These are phyloP conservation scores for Myotis myotis DNA, from an alignment of 2,797 vertebrate genomes.

Conservation along the genomic window DNA sequence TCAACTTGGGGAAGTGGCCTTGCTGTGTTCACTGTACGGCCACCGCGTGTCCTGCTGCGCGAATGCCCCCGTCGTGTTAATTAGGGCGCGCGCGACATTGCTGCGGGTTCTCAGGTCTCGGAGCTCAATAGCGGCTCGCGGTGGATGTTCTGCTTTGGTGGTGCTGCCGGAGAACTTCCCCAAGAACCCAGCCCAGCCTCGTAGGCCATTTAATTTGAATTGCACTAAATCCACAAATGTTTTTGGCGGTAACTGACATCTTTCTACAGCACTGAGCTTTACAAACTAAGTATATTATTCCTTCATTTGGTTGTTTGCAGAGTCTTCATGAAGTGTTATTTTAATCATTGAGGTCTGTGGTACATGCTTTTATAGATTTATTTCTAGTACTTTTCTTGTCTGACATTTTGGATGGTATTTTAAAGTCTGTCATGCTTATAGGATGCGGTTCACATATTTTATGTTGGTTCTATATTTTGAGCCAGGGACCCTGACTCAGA, in stretches of 20 bases:
- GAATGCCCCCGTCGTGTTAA: rapidly evolving
- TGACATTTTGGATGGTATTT: not conserved
- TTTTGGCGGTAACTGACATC: not conserved
- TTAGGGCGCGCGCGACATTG: not conserved
- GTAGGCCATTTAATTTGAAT: too few relatives aligned
- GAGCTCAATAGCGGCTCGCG: rapidly evolving
- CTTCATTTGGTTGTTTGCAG: not conserved
- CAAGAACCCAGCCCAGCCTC: not conserved
- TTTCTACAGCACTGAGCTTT: not conserved
- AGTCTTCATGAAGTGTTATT: not conserved
- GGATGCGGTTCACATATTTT: not conserved
- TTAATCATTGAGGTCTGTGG: not conserved
- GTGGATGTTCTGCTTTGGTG: not conserved
- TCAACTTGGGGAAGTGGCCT: not conserved
- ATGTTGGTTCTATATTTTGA: not conserved
- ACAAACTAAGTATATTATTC: not conserved
- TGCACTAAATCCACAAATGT: not conserved
- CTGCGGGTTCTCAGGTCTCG: not conserved
- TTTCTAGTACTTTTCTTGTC: not conserved
- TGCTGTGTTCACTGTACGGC: too few relatives aligned
- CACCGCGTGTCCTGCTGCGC: not conserved
- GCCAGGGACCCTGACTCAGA: not conserved
- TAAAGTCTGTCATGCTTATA: not conserved
- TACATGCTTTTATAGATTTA: not conserved
- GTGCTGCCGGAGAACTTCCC: rapidly evolving